Conservation (phyloP, 2,888 invertebrate genomes). For the Drosophila pseudotakahashii region DNA sequence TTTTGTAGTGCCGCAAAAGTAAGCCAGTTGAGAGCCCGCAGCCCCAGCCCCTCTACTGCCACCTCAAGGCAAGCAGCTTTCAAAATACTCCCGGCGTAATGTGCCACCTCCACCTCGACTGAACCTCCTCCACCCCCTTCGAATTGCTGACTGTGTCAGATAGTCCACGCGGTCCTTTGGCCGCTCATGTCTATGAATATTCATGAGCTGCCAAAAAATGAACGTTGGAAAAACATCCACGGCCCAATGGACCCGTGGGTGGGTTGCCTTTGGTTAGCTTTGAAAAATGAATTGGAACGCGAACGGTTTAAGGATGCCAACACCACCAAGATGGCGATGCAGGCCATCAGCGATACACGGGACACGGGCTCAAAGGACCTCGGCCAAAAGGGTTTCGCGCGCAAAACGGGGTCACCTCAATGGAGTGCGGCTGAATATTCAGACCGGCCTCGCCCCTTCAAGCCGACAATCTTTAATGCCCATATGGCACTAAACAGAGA, state of each 20-base stretch:
- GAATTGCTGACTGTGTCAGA: constrained; percentile 60
- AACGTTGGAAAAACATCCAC: constrained; percentile 54
- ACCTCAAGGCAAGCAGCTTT: constrained; percentile 23
- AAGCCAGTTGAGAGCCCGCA: constrained; percentile 11
- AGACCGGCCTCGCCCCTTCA: not conserved
- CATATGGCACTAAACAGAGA: constrained; percentile 10
- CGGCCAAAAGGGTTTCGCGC: constrained; percentile 4
- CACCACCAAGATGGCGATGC: constrained; percentile 13
- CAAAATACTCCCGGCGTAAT: constrained; percentile 27
- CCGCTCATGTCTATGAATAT: constrained; percentile 83
- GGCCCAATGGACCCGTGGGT: constrained; percentile 21
- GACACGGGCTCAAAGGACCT: constrained; percentile 11
- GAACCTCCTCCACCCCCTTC: constrained; percentile 23
- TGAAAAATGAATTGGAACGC: constrained; percentile 73
- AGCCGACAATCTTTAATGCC: constrained; percentile 18
- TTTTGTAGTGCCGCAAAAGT: constrained; percentile 12
- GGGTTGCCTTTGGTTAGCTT: constrained; percentile 22
- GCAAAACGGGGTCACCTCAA: constrained; percentile 19
- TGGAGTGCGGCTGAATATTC: constrained; percentile 15
- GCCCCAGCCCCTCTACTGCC: not conserved
- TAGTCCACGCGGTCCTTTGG: constrained; percentile 59
- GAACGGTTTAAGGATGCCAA: constrained; percentile 48
- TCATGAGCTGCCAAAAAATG: constrained; percentile 80
- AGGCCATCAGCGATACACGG: constrained; percentile 10
- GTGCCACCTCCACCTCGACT: constrained; percentile 2